phyloP scores from a whole-genome alignment of 2,888 invertebrate genomes.

The Agrochola circellaris region DNA sequence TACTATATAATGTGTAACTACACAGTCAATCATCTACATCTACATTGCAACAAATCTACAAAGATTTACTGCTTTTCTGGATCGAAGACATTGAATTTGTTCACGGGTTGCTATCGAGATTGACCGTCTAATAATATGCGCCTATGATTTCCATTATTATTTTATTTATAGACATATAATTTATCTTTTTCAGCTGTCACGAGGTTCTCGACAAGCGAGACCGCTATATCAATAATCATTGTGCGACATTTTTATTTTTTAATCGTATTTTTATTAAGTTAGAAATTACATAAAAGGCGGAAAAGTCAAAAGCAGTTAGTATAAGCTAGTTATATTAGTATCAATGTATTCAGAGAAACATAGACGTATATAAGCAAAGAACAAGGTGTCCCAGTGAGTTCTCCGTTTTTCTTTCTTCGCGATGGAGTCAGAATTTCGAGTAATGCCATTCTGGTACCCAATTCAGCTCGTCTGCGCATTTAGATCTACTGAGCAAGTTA shows the following conservation, averaged over 20 bases:
- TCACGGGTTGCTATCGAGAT: background rate
- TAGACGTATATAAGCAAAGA: background rate
- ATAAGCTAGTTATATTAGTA: background rate
- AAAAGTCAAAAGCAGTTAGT: background rate
- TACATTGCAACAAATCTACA: too few relatives aligned
- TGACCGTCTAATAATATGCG: background rate
- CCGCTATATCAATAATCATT: too few relatives aligned
- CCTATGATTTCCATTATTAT: background rate
- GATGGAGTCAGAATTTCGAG: background rate
- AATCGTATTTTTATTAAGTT: background rate
- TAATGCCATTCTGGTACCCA: background rate
- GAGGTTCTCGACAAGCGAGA: too few relatives aligned
- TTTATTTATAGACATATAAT: too few relatives aligned
- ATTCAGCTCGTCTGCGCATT: too few relatives aligned
- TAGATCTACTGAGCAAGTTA: fast-evolving
- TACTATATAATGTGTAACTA: background rate
- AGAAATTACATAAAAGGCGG: too few relatives aligned
- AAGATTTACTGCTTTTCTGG: background rate
- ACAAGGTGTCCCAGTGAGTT: background rate
- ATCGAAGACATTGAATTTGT: background rate
- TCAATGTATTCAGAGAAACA: background rate
- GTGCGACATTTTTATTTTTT: background rate
- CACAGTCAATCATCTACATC: background rate
- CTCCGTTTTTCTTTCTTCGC: background rate
- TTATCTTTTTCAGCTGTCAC: too few relatives aligned